Base-by-base conservation (phyloP, 2,797 vertebrate species). In the Hippoglossus hippoglossus region DNA sequence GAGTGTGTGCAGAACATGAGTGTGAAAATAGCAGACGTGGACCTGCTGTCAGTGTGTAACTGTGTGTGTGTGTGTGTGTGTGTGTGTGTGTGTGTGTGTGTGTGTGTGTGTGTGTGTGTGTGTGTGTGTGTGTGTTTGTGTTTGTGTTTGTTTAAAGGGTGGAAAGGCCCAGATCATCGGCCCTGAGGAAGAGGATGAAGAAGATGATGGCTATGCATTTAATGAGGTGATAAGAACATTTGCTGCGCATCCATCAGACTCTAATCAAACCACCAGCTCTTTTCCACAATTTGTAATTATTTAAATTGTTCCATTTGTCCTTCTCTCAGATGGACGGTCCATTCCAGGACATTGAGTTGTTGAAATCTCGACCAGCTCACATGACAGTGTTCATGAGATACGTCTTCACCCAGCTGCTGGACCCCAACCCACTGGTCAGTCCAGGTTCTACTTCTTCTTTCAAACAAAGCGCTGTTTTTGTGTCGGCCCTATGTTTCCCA, bases 341-440 rank as follows among this genome's bases (percentile, higher is more conserved):
- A 0, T 98, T 97, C 89, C 97, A 97, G 91, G 97, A 98, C 79
- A 90, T 99, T 0, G 95, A 95, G 81, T 87, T 95, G 85, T 85
- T 99, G 54, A 98, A 97, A 81, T 90, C 92, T 0, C 95, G 95
- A 0, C 96, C 96, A 0, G 97, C 97, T 0, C 96, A 99, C 82
- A 95, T 99, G 83, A 94, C 94, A 0, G 96, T 99, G 21, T 98
- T 99, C 83, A 92, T 99, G 71, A 95, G 97, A 86, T 99, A 98
- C 24, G 93, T 98, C 87, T 97, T 99, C 91, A 96, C 95, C 9
- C 97, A 98, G 75, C 96, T 96, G 0, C 95, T 96, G 0, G 97
- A 98, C 71, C 97, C 97, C 28, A 96, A 96, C 75, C 96, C 96
- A 2, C 84, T 98, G 96, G 97, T 99, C 65, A 85, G 93, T 88